Evolutionary conservation across 1,140 invertebrate species (phyloP).

Genomic region (Kradibia gibbosae): DNA sequence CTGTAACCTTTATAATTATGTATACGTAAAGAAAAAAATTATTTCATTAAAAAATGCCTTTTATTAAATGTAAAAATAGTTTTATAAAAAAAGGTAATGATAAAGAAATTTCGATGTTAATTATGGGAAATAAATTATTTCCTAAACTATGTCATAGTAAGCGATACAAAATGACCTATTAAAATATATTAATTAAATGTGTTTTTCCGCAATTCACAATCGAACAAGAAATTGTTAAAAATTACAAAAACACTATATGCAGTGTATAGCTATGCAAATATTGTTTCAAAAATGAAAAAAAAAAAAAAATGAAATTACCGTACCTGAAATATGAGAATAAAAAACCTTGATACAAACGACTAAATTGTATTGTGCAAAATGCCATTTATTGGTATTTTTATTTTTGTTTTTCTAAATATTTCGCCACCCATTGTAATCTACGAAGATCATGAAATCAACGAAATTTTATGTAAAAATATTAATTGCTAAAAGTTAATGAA

Average conservation of each 20-base stretch:
- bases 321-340: conserved; percentile 42
- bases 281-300: not conserved
- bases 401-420: not conserved
- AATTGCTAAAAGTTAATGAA: conserved; percentile 17
- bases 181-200: conserved; percentile 9
- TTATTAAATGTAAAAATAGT: not conserved
- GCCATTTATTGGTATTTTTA: not conserved
- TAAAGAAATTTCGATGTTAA: not conserved
- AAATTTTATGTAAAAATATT: conserved; percentile 28
- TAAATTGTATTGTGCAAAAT: conserved; percentile 4
- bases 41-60: conserved; percentile 7
- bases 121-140: not conserved
- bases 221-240: not conserved
- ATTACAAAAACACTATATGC: not conserved
- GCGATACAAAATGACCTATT: not conserved
- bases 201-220: not conserved
- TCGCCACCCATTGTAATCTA: not conserved
- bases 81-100: not conserved
- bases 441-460: conserved; percentile 36
- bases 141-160: not conserved
- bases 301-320: no score
- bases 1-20: not conserved
- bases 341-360: not conserved
- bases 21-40: not conserved
- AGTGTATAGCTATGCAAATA: not conserved